Conservation (phyloP, 2,797 vertebrate genomes). For the Lates japonicus region DNA sequence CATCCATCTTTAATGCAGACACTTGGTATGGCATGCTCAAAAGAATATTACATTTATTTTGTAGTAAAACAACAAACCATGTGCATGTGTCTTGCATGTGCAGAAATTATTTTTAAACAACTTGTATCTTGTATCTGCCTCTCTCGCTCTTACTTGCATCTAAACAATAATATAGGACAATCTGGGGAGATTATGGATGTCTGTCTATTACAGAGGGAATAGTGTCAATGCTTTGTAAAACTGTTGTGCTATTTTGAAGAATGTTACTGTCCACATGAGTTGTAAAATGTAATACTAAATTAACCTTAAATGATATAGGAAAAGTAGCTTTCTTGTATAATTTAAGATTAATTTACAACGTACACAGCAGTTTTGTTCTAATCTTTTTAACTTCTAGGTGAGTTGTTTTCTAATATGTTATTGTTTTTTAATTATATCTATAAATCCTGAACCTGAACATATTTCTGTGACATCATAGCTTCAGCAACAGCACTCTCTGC, state of each 20-base stretch:
- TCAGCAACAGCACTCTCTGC: slow-evolving; percentile 27
- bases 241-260: neutral
- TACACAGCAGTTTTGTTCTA: neutral
- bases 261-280: neutral
- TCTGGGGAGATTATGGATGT: neutral
- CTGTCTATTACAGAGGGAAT: neutral
- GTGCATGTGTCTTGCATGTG: neutral
- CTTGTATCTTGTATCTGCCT: neutral
- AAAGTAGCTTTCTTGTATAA: neutral
- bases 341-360: neutral
- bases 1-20: neutral
- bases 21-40: neutral
- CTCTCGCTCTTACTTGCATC: neutral
- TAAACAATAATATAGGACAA: neutral
- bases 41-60: neutral
- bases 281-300: neutral
- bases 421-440: neutral
- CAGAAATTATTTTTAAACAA: neutral
- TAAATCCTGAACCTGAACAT: neutral
- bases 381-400: neutral
- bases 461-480: slow-evolving; percentile 44
- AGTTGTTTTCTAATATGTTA: neutral
- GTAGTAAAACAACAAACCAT: neutral
- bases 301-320: neutral
- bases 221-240: neutral